Evolutionary conservation across 2,113 vertebrate genomes (phyloP).

Genomic region (Siphamia tubifer): DNA sequence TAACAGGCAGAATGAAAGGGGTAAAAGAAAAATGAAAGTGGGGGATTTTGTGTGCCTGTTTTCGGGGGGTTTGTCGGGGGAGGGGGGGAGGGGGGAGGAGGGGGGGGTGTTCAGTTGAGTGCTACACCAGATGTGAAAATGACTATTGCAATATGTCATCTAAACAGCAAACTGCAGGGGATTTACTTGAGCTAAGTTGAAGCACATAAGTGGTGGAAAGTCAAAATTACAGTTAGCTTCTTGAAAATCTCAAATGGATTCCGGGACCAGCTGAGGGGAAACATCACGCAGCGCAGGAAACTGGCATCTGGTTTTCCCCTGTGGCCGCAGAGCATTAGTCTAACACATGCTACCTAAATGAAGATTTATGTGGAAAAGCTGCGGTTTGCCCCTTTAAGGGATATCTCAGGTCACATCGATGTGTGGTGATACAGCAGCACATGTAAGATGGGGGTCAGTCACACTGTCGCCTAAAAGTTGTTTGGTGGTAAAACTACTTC

Average conservation of each 20-base stretch:
- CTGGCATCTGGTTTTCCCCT: conserved; percentile 32
- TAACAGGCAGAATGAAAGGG: not conserved
- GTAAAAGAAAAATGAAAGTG: not conserved
- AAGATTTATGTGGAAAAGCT: conserved; percentile 3
- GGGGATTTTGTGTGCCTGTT: not conserved
- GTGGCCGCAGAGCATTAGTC: conserved; percentile 21
- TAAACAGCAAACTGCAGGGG: conserved; percentile 60
- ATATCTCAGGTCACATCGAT: conserved; percentile 24
- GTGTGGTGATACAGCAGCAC: not conserved
- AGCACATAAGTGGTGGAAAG: conserved; percentile 52
- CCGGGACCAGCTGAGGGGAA: conserved; percentile 39
- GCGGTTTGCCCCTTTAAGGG: not conserved
- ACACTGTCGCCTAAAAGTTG: conserved; percentile 18
- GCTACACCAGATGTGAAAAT: conserved; percentile 69
- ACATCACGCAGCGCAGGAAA: conserved; percentile 51
- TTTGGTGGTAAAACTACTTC: too few relatives aligned
- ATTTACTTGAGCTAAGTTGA: conserved; percentile 53
- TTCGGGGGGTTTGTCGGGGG: conserved; percentile 27
- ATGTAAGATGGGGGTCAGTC: conserved; percentile 26
- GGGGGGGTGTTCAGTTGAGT: conserved; percentile 27
- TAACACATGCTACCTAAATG: conserved; percentile 30
- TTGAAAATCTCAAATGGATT: conserved; percentile 47
- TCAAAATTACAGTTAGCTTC: conserved; percentile 45
- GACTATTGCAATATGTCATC: conserved; percentile 71
- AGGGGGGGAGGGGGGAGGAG: not conserved